Percentiles rank a stretch among this genome's conserved stretches.
phyloP scores from a whole-genome alignment of 2,797 vertebrate species.

The Gambelia wislizenii region DNA sequence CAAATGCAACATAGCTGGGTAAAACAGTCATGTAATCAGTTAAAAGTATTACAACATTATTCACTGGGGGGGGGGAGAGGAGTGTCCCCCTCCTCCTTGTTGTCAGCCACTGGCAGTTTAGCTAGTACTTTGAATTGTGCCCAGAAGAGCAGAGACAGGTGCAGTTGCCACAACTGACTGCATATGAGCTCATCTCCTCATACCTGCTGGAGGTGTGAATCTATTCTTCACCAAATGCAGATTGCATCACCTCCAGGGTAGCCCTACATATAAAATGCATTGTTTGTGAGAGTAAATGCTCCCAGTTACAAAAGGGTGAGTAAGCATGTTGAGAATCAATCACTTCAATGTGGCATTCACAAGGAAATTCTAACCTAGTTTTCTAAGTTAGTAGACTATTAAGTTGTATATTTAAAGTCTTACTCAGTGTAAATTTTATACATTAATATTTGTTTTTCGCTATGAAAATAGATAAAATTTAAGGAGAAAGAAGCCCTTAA shows the following conservation, averaged over 20 bases:
- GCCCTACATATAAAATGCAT: neutral
- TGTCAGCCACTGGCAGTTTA: neutral
- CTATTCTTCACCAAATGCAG: neutral
- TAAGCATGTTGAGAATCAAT: neutral
- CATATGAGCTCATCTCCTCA: too few relatives aligned
- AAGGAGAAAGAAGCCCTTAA: neutral
- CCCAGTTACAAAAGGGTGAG: neutral
- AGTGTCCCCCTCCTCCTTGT: neutral
- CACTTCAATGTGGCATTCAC: neutral
- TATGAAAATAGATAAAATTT: neutral
- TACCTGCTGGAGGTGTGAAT: too few relatives aligned
- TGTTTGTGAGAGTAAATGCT: neutral
- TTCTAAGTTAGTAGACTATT: neutral
- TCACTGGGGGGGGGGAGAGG: neutral
- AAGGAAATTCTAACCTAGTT: neutral
- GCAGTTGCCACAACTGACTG: neutral
- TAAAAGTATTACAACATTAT: neutral
- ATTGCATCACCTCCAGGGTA: neutral
- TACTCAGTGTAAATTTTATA: conserved; percentile 4
- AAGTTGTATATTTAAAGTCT: neutral
- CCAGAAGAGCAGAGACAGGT: neutral
- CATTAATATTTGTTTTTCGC: neutral
- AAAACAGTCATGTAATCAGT: neutral
- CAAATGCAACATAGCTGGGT: neutral
- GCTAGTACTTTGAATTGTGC: neutral